Percentiles rank a stretch among this genome's conserved stretches.
Evolutionary conservation across 2,113 vertebrate genomes (phyloP).

Genomic region (Pelecanoides urinatrix): DNA sequence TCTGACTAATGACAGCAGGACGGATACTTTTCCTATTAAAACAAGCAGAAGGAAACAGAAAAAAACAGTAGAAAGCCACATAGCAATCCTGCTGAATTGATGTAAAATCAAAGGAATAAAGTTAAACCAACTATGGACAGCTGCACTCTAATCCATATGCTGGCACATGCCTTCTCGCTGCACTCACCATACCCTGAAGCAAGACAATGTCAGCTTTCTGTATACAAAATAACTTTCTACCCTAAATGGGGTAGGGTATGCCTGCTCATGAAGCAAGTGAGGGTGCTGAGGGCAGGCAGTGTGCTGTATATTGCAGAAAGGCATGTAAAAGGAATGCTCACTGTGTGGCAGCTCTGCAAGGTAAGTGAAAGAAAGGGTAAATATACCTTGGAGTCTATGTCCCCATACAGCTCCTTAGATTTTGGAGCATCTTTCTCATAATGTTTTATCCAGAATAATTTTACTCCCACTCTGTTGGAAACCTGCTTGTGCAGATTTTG

Average conservation of each 20-base stretch:
- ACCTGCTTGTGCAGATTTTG: not conserved
- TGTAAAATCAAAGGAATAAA: not conserved
- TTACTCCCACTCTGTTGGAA: not conserved
- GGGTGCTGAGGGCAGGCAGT: not conserved
- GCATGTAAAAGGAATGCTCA: not conserved
- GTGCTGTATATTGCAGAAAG: not conserved
- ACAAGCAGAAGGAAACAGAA: not conserved
- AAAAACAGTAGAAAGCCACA: not conserved
- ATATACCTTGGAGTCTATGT: not conserved
- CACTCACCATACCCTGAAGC: not conserved
- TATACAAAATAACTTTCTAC: not conserved
- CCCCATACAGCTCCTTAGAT: not conserved
- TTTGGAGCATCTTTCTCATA: not conserved
- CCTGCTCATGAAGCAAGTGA: not conserved
- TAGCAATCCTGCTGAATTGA: not conserved
- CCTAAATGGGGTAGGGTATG: not conserved
- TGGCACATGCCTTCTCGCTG: not conserved
- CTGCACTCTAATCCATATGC: not conserved
- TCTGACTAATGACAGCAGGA: not conserved
- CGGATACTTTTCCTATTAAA: not conserved
- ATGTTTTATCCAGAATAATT: not conserved
- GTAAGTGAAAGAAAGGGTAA: not conserved
- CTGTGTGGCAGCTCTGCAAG: not conserved
- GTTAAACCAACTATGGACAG: not conserved
- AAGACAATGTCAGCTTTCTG: not conserved